These are phyloP conservation scores for Tadarida brasiliensis DNA, from an alignment of 2,797 vertebrate genomes.

Conservation along the genomic window DNA sequence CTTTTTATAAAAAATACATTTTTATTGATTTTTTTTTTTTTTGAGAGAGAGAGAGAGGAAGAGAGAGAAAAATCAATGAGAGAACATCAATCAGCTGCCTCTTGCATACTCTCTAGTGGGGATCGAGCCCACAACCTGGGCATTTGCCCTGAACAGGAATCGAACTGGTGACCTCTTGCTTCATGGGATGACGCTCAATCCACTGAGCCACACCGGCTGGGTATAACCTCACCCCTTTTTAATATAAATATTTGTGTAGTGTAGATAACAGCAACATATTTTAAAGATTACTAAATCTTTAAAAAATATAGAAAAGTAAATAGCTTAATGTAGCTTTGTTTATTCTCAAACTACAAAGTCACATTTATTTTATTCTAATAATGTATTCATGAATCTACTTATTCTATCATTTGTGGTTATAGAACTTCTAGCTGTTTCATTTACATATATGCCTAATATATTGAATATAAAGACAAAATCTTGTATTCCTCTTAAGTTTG, in stretches of 20 bases:
- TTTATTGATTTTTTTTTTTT: too few relatives aligned
- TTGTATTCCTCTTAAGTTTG: background rate
- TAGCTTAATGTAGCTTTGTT: background rate
- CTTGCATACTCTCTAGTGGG: too few relatives aligned
- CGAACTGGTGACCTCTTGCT: too few relatives aligned
- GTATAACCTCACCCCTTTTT: background rate
- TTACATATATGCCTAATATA: background rate
- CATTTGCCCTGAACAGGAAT: too few relatives aligned
- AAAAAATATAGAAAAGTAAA: background rate
- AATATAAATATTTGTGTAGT: conserved; percentile 8
- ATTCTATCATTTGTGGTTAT: background rate
- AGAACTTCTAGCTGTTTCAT: background rate
- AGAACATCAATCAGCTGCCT: too few relatives aligned
- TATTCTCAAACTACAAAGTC: background rate
- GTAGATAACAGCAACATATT: background rate
- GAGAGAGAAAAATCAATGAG: too few relatives aligned
- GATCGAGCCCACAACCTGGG: too few relatives aligned
- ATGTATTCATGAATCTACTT: background rate
- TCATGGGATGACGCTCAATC: too few relatives aligned
- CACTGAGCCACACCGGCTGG: too few relatives aligned
- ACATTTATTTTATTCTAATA: background rate
- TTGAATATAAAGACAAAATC: background rate
- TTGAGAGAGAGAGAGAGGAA: too few relatives aligned
- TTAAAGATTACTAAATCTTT: background rate
- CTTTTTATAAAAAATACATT: background rate